These are phyloP conservation scores for Ictidomys tridecemlineatus DNA, from an alignment of 2,113 vertebrate genomes.

Conservation along the genomic window DNA sequence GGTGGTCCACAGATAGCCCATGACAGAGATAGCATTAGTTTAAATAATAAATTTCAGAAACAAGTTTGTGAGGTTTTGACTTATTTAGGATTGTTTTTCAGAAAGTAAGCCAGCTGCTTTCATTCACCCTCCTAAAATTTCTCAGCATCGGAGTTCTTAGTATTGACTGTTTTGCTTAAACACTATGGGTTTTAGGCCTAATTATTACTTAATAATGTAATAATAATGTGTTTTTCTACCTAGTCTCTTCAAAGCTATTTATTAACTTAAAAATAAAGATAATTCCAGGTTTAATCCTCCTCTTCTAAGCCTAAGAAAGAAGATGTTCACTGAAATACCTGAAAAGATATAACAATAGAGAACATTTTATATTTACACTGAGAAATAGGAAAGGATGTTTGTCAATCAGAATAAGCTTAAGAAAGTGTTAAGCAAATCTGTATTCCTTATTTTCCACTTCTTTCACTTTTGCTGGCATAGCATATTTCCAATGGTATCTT, in stretches of 20 bases:
- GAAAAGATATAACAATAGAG: background rate
- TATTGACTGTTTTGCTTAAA: slow-evolving; percentile 17
- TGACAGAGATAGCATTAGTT: background rate
- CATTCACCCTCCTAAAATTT: background rate
- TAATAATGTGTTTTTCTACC: slow-evolving; percentile 3
- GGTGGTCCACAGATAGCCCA: too few relatives aligned
- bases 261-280: slow-evolving; percentile 52
- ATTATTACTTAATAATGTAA: slow-evolving; percentile 52
- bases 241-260: slow-evolving; percentile 33
- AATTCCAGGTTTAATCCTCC: background rate
- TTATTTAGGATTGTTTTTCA: slow-evolving; percentile 47
- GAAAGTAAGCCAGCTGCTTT: slow-evolving; percentile 1
- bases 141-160: background rate
- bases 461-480: background rate
- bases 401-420: background rate
- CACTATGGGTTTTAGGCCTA: background rate
- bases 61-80: slow-evolving; percentile 43
- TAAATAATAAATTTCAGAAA: slow-evolving; percentile 54
- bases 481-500: background rate
- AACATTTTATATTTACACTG: background rate
- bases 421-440: background rate
- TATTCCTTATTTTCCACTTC: background rate
- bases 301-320: background rate
- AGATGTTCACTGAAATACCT: background rate
- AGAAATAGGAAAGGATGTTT: background rate